Percentiles rank a stretch among this genome's conserved stretches.
These are phyloP conservation scores for Drepanosiphum platanoidis DNA, from an alignment of 2,888 invertebrate species.

Conservation along the genomic window DNA sequence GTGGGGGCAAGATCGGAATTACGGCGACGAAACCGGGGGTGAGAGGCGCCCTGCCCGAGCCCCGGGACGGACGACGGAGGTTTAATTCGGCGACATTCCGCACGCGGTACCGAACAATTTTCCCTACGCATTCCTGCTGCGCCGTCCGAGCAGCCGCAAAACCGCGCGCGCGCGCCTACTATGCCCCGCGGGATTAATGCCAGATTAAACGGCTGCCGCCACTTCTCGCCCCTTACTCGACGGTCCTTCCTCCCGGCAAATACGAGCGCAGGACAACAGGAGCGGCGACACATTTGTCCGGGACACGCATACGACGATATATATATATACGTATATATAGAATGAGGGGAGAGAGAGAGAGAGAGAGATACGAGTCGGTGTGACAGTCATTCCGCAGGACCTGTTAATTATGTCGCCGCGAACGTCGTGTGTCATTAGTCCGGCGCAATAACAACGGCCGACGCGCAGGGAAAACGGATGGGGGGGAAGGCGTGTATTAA, in stretches of 20 bases:
- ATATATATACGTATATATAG: neutral
- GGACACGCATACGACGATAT: neutral
- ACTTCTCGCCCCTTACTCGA: no score
- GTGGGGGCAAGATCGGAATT: no score
- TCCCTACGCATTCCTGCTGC: neutral
- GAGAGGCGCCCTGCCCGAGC: no score
- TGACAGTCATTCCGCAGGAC: constrained; percentile 24
- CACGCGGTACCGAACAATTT: constrained; percentile 2
- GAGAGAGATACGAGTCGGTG: neutral
- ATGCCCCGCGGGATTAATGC: constrained; percentile 2
- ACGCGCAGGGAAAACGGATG: neutral
- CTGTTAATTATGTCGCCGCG: constrained; percentile 41
- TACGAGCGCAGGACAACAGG: no score
- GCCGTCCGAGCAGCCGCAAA: neutral
- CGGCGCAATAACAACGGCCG: neutral
- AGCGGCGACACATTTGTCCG: constrained; percentile 4
- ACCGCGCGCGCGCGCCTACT: neutral
- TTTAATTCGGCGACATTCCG: constrained; percentile 46
- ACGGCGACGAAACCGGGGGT: no score
- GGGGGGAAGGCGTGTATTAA: neutral
- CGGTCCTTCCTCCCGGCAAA: no score
- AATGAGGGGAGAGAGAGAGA: neutral
- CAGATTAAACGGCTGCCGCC: constrained; percentile 31
- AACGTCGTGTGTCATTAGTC: neutral
- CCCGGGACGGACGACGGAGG: no score